Evolutionary conservation across 2,113 vertebrate species (phyloP), one percentile per base, ranked within the genome.

Genomic region (Erythrolamprus reginae): DNA sequence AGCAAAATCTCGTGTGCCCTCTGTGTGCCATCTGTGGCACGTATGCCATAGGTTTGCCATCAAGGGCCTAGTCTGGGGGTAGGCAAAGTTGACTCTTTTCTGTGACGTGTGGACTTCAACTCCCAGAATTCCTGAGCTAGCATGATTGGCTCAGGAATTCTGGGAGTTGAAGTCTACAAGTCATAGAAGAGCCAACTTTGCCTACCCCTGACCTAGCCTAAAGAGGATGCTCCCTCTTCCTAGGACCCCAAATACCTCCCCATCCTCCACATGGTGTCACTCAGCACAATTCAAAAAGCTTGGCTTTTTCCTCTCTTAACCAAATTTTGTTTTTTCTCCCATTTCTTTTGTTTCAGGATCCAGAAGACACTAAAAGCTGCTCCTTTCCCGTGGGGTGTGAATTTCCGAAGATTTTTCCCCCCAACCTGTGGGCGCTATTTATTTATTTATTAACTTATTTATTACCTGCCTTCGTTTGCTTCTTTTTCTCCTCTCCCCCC

Each of bases 361-460:
- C 15, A 90, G 90, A 52, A 82, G 90, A 42, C 53, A 87, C 53
- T 90, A 55, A 58, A 48, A 23, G 17, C 2, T 3, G 33, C 13
- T 83, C n/a, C 45, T 47, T 21, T 90, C 4, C 10, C 15, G 5
- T 6, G 21, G 28, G 38, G 13, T n/a, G 38, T 53, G 26, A 42
- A 47, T 90, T 82, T 47, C 47, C 2, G 28, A 85, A 87, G 84
- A 82, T 45, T 42, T 45, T 42, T 65, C 15, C 33, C 15, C 33
- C 61, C 58, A 17, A 5, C 17, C 50, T 4, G 50, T 17, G 65
- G 2, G 26, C 55, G 0, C 77, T 55, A 90, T 90, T 90, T 87
- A 90, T 90, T 90, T 82, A 90, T 87, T 87, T 90, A 90, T 90
- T 90, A 45, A 87, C 24, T 90, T 82, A 90, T 86, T 90, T 90